Evolutionary conservation across 2,888 invertebrate species (phyloP), one percentile per base, ranked within the genome.

Genomic region (Euspilapteryx auroguttella): DNA sequence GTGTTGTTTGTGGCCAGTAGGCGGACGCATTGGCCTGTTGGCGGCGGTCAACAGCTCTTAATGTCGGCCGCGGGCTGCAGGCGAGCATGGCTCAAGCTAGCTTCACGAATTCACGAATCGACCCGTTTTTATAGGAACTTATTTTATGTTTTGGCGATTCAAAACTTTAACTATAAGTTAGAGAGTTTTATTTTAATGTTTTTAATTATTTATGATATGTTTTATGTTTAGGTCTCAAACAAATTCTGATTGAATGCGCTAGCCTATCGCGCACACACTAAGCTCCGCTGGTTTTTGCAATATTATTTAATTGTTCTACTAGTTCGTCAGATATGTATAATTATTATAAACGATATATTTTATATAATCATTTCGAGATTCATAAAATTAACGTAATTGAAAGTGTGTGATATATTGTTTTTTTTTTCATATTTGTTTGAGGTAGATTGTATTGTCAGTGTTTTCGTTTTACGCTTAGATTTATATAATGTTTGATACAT

Each of bases 121-220:
- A 23, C 3, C 24, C 13, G 12, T 26, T 14, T 63, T 56, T 55
- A 49, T 57, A 57, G 49, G 46, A 51, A 68, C 75, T 75, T 75
- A 73, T 75, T 73, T 69, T 73, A 65, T 63, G 75, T 75, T 75
- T 75, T 75, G 73, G 55, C 55, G 38, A 58, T 59, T 59, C 73
- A 75, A 75, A 75, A 75, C 75, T 73, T 66, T 71, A 68, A 73
- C 68, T 71, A 73, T 75, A 71, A 75, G 75, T 75, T 75, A 69
- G 61, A 65, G 61, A 55, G 56, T 59, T 66, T 49, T 61, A 52
- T 64, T 62, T 58, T 55, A 50, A 55, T 53, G 44, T 49, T 55
- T 51, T 49, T 49, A 44, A 56, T 48, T 68, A 71, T 71, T 69
- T 68, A 71, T 69, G 53, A 48, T 55, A 52, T 49, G 41, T 46